Conservation (phyloP, 2,888 invertebrate genomes). For the Athalia rosae region DNA sequence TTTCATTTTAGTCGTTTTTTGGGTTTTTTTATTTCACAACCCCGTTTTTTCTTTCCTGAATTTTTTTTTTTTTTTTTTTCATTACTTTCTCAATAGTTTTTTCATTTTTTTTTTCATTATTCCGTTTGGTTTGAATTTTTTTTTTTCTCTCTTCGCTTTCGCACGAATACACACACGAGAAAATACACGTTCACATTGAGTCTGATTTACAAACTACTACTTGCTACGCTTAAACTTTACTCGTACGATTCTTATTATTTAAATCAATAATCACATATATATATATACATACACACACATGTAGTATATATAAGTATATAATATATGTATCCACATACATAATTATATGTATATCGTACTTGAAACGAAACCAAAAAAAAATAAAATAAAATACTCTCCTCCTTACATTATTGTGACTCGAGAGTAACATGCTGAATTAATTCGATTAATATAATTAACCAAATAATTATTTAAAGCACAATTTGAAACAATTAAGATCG, state of each 20-base stretch:
- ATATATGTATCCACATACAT: constrained; percentile 15
- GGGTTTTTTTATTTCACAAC: too few relatives aligned
- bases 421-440: not conserved
- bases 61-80: too few relatives aligned
- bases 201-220: constrained; percentile 67
- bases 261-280: too few relatives aligned
- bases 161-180: constrained; percentile 71
- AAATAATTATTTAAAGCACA: too few relatives aligned
- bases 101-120: too few relatives aligned
- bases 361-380: constrained; percentile 41
- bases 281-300: too few relatives aligned
- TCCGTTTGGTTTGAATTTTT: too few relatives aligned
- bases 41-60: too few relatives aligned
- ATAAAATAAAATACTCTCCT: too few relatives aligned
- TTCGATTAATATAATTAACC: constrained; percentile 50
- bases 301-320: too few relatives aligned
- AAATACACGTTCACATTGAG: constrained; percentile 67
- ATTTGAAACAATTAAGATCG: constrained; percentile 38
- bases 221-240: constrained; percentile 64
- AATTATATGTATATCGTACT: constrained; percentile 40
- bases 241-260: constrained; percentile 60
- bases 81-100: too few relatives aligned
- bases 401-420: constrained; percentile 44
- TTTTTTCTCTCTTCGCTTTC: not conserved
- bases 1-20: too few relatives aligned